Evolutionary conservation across 2,797 vertebrate species (phyloP).

Genomic region (Anomalospiza imberbis): DNA sequence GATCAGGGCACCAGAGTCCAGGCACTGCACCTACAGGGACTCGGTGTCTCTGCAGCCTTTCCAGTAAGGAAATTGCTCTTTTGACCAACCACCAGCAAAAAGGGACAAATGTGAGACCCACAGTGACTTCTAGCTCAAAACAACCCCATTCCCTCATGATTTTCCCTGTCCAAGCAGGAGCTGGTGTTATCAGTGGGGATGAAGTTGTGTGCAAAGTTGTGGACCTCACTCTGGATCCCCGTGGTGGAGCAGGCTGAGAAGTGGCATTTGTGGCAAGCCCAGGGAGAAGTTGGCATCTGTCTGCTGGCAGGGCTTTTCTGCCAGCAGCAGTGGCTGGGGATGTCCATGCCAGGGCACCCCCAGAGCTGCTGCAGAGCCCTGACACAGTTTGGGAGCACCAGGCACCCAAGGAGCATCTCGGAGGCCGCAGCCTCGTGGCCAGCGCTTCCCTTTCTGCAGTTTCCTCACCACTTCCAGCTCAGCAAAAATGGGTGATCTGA

Average conservation of each 20-base stretch:
- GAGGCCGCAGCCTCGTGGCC: background rate
- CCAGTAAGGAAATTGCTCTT: background rate
- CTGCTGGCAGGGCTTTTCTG: background rate
- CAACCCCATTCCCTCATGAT: accelerated
- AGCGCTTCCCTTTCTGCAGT: background rate
- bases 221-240: accelerated
- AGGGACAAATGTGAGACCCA: background rate
- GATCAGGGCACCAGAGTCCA: background rate
- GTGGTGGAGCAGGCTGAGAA: background rate
- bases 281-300: accelerated
- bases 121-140: background rate
- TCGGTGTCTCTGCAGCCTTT: accelerated
- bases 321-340: background rate
- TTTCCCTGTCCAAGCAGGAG: background rate
- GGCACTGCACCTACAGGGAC: background rate
- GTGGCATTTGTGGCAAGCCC: background rate
- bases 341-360: accelerated
- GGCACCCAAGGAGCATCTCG: background rate
- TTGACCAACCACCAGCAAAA: background rate
- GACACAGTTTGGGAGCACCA: accelerated
- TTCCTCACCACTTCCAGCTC: background rate
- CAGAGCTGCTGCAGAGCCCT: background rate
- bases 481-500: background rate
- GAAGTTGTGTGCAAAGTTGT: accelerated
- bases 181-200: accelerated